Conservation (phyloP, 2,797 vertebrate genomes). For the Parotocinclus haroldoi region DNA sequence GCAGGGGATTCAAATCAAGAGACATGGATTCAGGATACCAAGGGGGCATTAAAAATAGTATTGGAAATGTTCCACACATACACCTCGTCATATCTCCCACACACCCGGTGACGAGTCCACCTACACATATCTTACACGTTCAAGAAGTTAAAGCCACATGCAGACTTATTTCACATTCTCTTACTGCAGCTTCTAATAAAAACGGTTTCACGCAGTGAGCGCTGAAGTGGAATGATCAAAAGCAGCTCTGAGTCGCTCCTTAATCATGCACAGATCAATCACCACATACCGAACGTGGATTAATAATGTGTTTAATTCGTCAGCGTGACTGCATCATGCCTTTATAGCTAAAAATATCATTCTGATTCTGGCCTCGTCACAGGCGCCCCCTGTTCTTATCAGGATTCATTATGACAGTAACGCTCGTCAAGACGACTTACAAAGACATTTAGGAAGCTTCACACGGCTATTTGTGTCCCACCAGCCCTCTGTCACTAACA, state of each 20-base stretch:
- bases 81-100: conserved; percentile 7
- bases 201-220: not conserved
- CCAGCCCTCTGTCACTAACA: no score
- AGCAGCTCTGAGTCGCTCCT: not conserved
- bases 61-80: not conserved
- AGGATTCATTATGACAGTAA: not conserved
- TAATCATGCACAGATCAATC: not conserved
- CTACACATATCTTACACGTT: not conserved
- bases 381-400: conserved; percentile 4
- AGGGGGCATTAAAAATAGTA: not conserved
- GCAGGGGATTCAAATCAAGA: no score
- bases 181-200: not conserved
- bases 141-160: not conserved
- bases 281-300: not conserved
- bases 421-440: not conserved
- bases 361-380: not conserved
- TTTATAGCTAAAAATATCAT: conserved; percentile 6
- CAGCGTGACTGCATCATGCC: not conserved
- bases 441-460: no score
- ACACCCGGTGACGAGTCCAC: not conserved
- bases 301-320: not conserved
- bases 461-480: no score
- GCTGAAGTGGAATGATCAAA: not conserved
- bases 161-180: not conserved
- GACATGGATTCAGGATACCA: no score